These are phyloP conservation scores for Aphrophora alni DNA, from an alignment of 2,888 invertebrate genomes.

Conservation along the genomic window DNA sequence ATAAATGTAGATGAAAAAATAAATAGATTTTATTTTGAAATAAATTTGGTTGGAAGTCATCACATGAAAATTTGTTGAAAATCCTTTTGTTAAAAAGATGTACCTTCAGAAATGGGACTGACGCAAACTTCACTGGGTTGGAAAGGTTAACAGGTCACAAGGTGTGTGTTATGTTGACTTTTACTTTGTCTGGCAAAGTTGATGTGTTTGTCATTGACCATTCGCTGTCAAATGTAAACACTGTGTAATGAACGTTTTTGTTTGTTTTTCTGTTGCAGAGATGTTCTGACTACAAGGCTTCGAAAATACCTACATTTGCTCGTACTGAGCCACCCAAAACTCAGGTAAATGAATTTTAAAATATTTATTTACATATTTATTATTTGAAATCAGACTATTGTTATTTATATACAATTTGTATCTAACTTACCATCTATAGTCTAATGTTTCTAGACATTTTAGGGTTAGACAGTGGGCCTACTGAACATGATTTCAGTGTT, in stretches of 20 bases:
- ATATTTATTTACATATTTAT: too few species aligned
- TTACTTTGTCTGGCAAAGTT: not conserved
- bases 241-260: not conserved
- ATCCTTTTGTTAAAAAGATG: too few species aligned
- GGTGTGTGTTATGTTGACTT: not conserved
- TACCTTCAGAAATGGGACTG: not conserved
- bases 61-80: too few species aligned
- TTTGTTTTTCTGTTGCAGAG: slow-evolving; percentile 69
- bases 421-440: too few species aligned
- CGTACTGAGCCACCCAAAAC: slow-evolving; percentile 93
- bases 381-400: too few species aligned
- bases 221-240: not conserved
- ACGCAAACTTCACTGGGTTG: not conserved
- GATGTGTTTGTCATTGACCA: not conserved
- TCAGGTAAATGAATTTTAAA: slow-evolving; percentile 65
- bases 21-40: too few species aligned
- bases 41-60: too few species aligned
- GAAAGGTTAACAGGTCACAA: not conserved
- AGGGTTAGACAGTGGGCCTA: too few species aligned
- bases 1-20: too few species aligned
- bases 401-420: too few species aligned
- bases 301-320: slow-evolving; percentile 88
- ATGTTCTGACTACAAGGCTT: slow-evolving; percentile 92
- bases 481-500: too few species aligned
- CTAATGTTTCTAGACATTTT: too few species aligned